Base-by-base conservation (phyloP, 2,797 vertebrate species). In the Bufotes viridis region DNA sequence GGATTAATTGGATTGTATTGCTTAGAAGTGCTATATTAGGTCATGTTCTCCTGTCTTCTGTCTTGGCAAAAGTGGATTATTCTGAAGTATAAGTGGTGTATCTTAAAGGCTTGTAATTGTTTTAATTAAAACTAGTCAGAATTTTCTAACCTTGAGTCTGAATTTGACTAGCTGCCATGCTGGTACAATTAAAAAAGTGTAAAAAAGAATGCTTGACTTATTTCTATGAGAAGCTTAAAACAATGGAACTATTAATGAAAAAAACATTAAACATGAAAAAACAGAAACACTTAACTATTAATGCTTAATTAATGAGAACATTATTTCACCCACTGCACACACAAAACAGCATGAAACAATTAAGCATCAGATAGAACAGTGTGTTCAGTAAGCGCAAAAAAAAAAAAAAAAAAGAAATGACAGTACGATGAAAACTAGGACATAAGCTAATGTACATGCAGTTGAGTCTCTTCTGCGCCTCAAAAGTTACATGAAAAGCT, bases 311-410 rank as follows among this genome's bases (percentile, higher is more conserved):
- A 81, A 69, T 82, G 24, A 78, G 49, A 67, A 78, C 78, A 87
- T 61, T 13, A 83, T 78, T 87, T 69, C 49, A 83, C 72, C 49
- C 70, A 22, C 61, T 57, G 61, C 60, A 86, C 17, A 57, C 24
- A 70, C 26, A 78, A 87, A 60, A 75, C 79, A 79, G 87, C 76
- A 69, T 88, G 63, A 69, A 79, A 79, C 81, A 88, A 78, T 83
- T 79, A 70, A 13, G 17, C 24, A 76, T 84, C 51, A 87, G 65
- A 17, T 76, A 70, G 49, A 78, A 83, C 51, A 78, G 14, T 34
- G 26, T 87, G 72, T 78, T 87, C 74, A 72, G 22, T 70, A 26
- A 70, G 75, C 14, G 18, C 14, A 24, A 24, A 55, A 49, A 83
- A 15, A 65, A 88, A 2, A 78, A 24, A 24, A 55, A 49, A 83